A percentile compares a stretch with the other conserved stretches of the same genome.
Conservation (phyloP, 2,888 invertebrate species). For the Caenorhabditis sp. region DNA sequence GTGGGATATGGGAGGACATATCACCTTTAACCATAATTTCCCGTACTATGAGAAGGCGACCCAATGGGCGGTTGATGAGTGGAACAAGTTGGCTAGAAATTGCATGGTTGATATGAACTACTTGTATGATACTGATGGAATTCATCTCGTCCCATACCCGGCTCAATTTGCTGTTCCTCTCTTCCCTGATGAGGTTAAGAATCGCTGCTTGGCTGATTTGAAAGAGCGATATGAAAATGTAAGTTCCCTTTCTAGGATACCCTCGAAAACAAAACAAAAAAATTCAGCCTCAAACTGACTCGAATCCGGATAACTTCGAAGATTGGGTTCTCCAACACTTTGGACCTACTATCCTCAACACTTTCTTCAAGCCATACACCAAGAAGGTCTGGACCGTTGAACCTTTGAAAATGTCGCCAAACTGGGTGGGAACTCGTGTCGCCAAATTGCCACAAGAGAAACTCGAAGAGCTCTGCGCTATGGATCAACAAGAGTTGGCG, state of each 20-base stretch:
- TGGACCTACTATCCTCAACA: constrained; percentile 67
- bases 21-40: constrained; percentile 70
- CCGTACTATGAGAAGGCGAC: constrained; percentile 70
- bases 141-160: constrained; percentile 68
- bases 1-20: constrained; percentile 71
- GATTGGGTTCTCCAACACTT: constrained; percentile 70
- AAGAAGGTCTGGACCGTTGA: constrained; percentile 70
- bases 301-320: constrained; percentile 63
- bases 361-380: constrained; percentile 71
- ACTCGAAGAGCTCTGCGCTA: constrained; percentile 66
- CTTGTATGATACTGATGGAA: constrained; percentile 62
- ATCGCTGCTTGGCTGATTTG: constrained; percentile 61
- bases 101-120: constrained; percentile 70
- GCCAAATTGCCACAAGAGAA: constrained; percentile 70
- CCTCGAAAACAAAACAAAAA: too few relatives aligned
- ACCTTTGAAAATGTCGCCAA: constrained; percentile 66
- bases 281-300: constrained; percentile 29
- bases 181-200: constrained; percentile 65
- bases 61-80: constrained; percentile 69
- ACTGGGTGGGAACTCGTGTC: constrained; percentile 69
- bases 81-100: constrained; percentile 67
- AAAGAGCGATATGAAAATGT: constrained; percentile 69
- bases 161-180: constrained; percentile 71
- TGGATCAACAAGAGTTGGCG: constrained; percentile 64
- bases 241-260: neutral